phyloP scores from a whole-genome alignment of 2,113 vertebrate genomes.

The Corythornis madagascariensis region DNA sequence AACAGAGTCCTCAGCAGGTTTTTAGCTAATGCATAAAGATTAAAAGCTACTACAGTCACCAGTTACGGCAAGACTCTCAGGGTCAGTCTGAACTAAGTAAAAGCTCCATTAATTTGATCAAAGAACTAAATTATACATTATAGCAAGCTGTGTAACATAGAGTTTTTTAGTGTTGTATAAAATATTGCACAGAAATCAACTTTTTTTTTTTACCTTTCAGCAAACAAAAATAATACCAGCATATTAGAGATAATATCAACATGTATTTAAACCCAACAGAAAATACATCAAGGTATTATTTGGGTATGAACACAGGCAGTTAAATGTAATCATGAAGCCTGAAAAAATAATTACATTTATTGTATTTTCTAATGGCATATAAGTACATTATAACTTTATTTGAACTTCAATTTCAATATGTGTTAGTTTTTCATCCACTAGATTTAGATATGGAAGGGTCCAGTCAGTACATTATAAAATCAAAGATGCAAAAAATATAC shows the following conservation, averaged over 20 bases:
- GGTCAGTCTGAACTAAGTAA: neutral
- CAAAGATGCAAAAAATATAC: neutral
- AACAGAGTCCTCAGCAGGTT: neutral
- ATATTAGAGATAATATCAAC: neutral
- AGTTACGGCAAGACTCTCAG: neutral
- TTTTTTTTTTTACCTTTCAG: neutral
- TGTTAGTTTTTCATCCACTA: neutral
- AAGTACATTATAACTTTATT: neutral
- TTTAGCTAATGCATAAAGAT: constrained; percentile 24
- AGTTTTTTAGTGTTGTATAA: neutral
- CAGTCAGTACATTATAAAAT: neutral
- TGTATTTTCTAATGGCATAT: neutral
- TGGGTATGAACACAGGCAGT: neutral
- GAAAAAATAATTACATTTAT: neutral
- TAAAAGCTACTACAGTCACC: neutral
- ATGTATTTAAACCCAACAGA: neutral
- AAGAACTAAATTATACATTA: neutral
- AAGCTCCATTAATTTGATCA: neutral
- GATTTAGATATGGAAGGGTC: neutral
- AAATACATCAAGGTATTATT: neutral
- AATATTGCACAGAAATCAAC: neutral
- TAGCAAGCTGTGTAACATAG: neutral
- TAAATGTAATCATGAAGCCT: neutral
- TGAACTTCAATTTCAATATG: neutral
- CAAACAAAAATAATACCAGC: neutral